Conservation (phyloP, 2,797 vertebrate species). For the Gorsachius magnificus region DNA sequence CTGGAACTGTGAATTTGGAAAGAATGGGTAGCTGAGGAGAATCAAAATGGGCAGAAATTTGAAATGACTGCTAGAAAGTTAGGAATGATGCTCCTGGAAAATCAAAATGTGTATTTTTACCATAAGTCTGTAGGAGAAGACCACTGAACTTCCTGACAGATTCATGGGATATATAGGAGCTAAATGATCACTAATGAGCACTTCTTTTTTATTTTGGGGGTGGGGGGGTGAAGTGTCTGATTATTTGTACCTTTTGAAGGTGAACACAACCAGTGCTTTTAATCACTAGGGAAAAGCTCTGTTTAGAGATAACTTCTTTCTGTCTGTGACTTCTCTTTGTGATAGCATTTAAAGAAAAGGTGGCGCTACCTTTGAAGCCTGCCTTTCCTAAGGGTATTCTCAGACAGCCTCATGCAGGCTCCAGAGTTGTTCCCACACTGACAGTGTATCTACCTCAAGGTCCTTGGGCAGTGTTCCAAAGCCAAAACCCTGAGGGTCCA, state of each 20-base stretch:
- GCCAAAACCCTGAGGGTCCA: not conserved
- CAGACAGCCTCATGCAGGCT: not conserved
- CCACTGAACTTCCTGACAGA: not conserved
- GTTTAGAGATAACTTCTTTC: not conserved
- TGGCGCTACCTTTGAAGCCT: not conserved
- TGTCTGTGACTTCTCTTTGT: not conserved
- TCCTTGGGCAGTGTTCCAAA: not conserved
- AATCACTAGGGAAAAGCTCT: not conserved
- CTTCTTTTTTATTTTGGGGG: not conserved
- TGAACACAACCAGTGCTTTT: not conserved
- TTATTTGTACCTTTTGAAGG: not conserved
- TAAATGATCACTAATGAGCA: not conserved
- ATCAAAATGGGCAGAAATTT: not conserved
- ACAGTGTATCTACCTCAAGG: not conserved
- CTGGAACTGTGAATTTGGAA: not conserved
- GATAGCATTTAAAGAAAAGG: not conserved
- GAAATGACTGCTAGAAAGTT: not conserved
- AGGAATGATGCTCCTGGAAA: not conserved
- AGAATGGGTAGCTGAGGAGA: not conserved
- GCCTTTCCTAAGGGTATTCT: not conserved
- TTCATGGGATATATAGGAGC: not conserved
- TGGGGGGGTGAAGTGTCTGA: not conserved
- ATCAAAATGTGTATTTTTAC: not conserved
- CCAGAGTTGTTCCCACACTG: not conserved
- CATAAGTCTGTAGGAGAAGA: not conserved